Percentiles rank a stretch among this genome's conserved stretches.
Evolutionary conservation across 2,888 invertebrate genomes (phyloP).

Genomic region (Incurvaria masculella): DNA sequence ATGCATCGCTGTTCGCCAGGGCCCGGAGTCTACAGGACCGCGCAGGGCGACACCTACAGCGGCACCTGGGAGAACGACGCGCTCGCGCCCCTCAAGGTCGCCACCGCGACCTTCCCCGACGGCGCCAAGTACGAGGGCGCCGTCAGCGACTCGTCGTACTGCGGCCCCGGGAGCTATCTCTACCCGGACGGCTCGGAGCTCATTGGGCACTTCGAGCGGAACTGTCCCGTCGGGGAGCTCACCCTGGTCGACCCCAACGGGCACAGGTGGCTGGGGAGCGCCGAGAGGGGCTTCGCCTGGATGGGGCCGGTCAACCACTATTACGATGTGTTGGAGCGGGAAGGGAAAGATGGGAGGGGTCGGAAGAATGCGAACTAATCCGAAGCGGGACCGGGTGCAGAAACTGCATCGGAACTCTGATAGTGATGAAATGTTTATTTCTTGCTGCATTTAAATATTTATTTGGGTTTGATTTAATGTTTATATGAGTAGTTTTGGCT

Average conservation of each 20-base stretch:
- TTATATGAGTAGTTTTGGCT: too few relatives aligned
- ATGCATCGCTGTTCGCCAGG: slow-evolving; percentile 26
- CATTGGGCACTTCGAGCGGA: slow-evolving; percentile 44
- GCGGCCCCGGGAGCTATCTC: slow-evolving; percentile 43
- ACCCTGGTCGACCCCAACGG: slow-evolving; percentile 49
- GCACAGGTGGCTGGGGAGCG: slow-evolving; percentile 49
- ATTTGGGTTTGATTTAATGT: too few relatives aligned
- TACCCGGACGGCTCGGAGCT: slow-evolving; percentile 51
- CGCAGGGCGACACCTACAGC: slow-evolving; percentile 55
- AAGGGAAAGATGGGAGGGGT: slow-evolving; percentile 18
- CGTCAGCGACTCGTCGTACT: slow-evolving; percentile 45
- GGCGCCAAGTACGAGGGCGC: slow-evolving; percentile 48
- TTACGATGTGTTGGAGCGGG: slow-evolving; percentile 32
- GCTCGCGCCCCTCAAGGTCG: slow-evolving; percentile 31
- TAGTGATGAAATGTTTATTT: too few relatives aligned
- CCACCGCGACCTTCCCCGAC: slow-evolving; percentile 39
- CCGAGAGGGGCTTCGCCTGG: slow-evolving; percentile 38
- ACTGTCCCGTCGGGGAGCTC: slow-evolving; percentile 43
- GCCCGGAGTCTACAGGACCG: slow-evolving; percentile 53
- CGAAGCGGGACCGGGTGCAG: too few relatives aligned
- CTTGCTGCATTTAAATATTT: too few relatives aligned
- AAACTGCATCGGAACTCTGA: too few relatives aligned
- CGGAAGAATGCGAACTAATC: too few relatives aligned
- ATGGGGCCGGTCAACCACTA: slow-evolving; percentile 41
- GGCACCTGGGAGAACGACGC: slow-evolving; percentile 57